Conservation (phyloP, 2,113 vertebrate genomes). For the Nematolebias whitei region DNA sequence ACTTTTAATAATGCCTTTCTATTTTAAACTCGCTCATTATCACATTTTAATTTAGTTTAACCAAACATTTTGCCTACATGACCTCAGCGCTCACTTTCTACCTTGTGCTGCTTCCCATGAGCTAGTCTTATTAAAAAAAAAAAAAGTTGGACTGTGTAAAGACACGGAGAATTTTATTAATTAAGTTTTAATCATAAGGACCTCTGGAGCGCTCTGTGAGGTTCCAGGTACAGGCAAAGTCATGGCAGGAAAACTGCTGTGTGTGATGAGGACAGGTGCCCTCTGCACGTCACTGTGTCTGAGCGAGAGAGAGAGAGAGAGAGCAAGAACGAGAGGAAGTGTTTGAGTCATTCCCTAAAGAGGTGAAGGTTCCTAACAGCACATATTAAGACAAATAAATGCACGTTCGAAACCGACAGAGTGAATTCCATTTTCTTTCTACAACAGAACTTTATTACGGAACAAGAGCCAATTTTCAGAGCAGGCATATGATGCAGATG, state of each 20-base stretch:
- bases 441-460: no score
- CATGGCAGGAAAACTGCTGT: constrained; percentile 44
- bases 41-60: not conserved
- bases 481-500: constrained; percentile 2
- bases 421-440: not conserved
- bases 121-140: not conserved
- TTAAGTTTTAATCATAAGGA: constrained; percentile 10
- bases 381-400: constrained; percentile 14
- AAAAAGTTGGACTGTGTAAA: not conserved
- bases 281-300: constrained; percentile 45
- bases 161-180: constrained; percentile 3
- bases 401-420: not conserved
- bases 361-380: constrained; percentile 32
- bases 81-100: not conserved
- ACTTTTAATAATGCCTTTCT: no score
- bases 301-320: constrained; percentile 4
- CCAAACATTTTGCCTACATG: not conserved
- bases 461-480: not conserved
- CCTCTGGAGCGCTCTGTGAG: not conserved
- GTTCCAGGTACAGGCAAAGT: constrained; percentile 37
- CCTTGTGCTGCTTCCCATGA: constrained; percentile 1
- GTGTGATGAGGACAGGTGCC: constrained; percentile 43
- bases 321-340: constrained; percentile 5
- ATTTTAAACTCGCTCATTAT: not conserved
- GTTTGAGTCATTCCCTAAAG: constrained; percentile 43